phyloP scores from a whole-genome alignment of 1,140 invertebrate genomes.

The Plectrocnemia conspersa region DNA sequence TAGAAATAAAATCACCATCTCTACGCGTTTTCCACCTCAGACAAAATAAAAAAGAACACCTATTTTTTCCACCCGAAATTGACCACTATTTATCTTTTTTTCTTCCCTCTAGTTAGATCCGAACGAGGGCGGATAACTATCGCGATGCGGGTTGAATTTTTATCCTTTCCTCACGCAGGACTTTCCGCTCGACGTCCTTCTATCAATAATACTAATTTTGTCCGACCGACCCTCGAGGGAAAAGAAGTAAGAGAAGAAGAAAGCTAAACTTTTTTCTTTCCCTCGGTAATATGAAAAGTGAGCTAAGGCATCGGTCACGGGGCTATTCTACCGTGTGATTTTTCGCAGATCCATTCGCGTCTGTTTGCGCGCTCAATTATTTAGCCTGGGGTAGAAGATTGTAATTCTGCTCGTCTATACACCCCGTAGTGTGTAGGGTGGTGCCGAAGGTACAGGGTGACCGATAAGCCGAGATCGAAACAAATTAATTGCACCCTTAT shows the following conservation, averaged over 20 bases:
- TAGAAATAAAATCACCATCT: no score
- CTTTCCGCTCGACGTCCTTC: conserved; percentile 19
- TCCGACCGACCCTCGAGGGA: conserved; percentile 8
- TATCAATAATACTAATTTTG: conserved; percentile 26
- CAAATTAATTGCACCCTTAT: no score
- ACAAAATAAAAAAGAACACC: no score
- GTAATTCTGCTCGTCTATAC: conserved; percentile 23
- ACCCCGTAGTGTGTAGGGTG: conserved; percentile 5
- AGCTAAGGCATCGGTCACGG: background rate
- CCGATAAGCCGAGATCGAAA: background rate
- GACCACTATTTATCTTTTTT: no score
- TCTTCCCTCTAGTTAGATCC: no score
- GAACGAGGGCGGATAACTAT: conserved; percentile 6
- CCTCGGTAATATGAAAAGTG: background rate
- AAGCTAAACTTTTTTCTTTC: background rate
- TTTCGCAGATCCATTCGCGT: conserved; percentile 3
- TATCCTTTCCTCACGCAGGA: conserved; percentile 24
- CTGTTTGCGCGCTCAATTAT: conserved; percentile 22
- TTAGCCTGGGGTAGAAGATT: conserved; percentile 8
- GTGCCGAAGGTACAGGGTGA: conserved; percentile 15
- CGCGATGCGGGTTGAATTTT: conserved; percentile 22
- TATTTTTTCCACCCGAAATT: no score
- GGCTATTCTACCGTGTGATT: background rate
- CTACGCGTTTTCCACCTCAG: no score
- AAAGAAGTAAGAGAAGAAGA: conserved; percentile 10